Base-by-base conservation (phyloP, 2,797 vertebrate genomes). In the Tarsius wallacei region DNA sequence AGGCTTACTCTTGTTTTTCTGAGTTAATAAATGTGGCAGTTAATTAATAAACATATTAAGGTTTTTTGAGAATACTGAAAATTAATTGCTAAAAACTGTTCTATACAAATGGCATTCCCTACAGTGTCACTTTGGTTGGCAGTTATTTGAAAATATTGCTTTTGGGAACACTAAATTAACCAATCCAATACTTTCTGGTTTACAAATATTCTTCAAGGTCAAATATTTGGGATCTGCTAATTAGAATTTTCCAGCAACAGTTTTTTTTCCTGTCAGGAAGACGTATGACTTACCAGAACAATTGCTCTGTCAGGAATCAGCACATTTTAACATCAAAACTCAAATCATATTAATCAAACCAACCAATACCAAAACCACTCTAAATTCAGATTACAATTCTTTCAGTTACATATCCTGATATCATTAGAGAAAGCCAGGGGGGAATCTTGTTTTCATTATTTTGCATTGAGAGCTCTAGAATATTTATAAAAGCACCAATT, bases 1-100 rank as follows among this genome's bases (percentile, higher is more conserved):
- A 98, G 99, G 98, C 99, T 98, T 98, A 98, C 95, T 98, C 96
- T 96, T 98, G 90, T 96, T 94, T 98, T 98, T 97, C 95, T 94
- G 98, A 97, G 21, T 88, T 80, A 95, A 98, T 96, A 98, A 96
- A 97, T 95, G 98, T 92, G 97, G 92, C 97, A 98, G 97, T 97
- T 98, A 98, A 98, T 98, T 98, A 98, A 98, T 0, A 10, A 96
- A 97, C 95, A 97, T 82, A 98, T 28, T 89, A n/a, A 66, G 92
- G 33, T 83, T 64, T 74, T 16, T 98, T 98, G 90, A 98, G 97
- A 93, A 92, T 97, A 93, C 96, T 98, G 98, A 98, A 96, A 98
- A 98, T 97, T 82, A 97, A 94, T 93, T 98, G 96, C 98, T 98
- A 98, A 98, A 98, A 98, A 98, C 94, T 84, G 66, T 96, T 0